phyloP scores from a whole-genome alignment of 1,140 invertebrate genomes.

The Lordiphosa mommai region DNA sequence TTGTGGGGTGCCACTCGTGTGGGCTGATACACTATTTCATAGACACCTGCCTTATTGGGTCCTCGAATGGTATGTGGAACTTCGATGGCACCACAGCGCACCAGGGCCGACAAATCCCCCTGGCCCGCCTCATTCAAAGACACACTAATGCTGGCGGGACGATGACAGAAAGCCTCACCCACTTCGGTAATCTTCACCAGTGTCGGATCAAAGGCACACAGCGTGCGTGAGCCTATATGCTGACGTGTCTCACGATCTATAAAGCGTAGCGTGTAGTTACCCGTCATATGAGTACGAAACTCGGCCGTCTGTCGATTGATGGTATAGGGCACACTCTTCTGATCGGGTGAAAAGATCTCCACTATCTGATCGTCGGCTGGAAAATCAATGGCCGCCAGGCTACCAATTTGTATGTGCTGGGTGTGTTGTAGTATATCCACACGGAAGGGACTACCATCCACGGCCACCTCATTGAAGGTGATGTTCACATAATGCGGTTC shows the following conservation, averaged over 20 bases:
- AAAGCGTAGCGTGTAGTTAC: conserved; percentile 81
- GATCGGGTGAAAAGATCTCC: conserved; percentile 82
- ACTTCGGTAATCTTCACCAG: conserved; percentile 89
- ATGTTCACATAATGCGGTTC: conserved; percentile 97
- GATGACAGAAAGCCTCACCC: conserved; percentile 89
- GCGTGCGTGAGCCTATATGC: conserved; percentile 81
- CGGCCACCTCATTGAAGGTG: conserved; percentile 96
- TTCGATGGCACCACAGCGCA: conserved; percentile 88
- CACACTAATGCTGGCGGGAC: conserved; percentile 86
- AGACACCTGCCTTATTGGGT: conserved; percentile 84
- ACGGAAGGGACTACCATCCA: conserved; percentile 94
- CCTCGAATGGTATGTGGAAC: conserved; percentile 90
- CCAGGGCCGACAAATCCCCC: conserved; percentile 88
- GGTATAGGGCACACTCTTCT: conserved; percentile 80
- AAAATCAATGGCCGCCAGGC: conserved; percentile 82
- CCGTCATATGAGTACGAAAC: conserved; percentile 81
- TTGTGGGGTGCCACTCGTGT: conserved; percentile 89
- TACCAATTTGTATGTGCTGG: conserved; percentile 83
- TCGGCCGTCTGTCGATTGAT: conserved; percentile 81
- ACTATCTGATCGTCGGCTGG: conserved; percentile 82
- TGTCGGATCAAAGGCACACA: conserved; percentile 92
- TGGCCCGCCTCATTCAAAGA: conserved; percentile 88
- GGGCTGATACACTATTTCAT: conserved; percentile 93
- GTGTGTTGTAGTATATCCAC: conserved; percentile 95
- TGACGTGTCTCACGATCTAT: conserved; percentile 78